These are phyloP conservation scores for Scaptomyza hsui DNA, from an alignment of 1,140 invertebrate species.

Conservation along the genomic window DNA sequence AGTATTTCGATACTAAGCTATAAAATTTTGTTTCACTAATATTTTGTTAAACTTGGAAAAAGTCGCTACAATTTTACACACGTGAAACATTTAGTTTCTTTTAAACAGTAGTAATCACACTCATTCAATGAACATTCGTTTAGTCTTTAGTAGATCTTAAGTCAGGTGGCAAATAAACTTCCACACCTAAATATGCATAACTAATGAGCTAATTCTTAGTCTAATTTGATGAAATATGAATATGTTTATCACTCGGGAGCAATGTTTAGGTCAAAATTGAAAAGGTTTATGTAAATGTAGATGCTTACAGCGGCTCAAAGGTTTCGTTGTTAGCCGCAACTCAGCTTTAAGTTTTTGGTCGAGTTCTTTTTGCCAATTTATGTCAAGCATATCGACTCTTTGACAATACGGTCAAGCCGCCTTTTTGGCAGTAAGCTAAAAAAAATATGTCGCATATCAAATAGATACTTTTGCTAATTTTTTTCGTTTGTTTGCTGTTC, in stretches of 20 bases:
- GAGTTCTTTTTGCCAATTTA: constrained; percentile 10
- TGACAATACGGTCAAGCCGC: constrained; percentile 43
- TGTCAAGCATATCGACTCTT: constrained; percentile 19
- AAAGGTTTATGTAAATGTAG: constrained; percentile 59
- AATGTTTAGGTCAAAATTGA: constrained; percentile 13
- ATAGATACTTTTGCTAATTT: constrained; percentile 56
- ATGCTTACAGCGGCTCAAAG: constrained; percentile 34
- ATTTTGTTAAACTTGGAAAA: too few relatives aligned
- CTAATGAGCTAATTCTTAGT: constrained; percentile 55
- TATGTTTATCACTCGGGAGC: constrained; percentile 30
- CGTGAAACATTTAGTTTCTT: too few relatives aligned
- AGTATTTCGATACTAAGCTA: too few relatives aligned
- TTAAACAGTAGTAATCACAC: constrained; percentile 4
- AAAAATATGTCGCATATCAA: constrained; percentile 59
- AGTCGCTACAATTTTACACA: too few relatives aligned
- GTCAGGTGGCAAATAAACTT: constrained; percentile 49
- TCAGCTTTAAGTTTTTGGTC: constrained; percentile 31
- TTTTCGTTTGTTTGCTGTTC: constrained; percentile 55
- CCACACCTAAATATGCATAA: constrained; percentile 51
- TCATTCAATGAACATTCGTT: neutral
- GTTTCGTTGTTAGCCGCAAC: constrained; percentile 32
- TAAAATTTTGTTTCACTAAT: too few relatives aligned
- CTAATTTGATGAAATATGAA: constrained; percentile 51
- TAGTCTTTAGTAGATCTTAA: constrained; percentile 25
- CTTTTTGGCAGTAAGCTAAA: constrained; percentile 41